Evolutionary conservation across 2,888 invertebrate species (phyloP), one percentile per base, ranked within the genome.

Genomic region (Spodoptera exigua): DNA sequence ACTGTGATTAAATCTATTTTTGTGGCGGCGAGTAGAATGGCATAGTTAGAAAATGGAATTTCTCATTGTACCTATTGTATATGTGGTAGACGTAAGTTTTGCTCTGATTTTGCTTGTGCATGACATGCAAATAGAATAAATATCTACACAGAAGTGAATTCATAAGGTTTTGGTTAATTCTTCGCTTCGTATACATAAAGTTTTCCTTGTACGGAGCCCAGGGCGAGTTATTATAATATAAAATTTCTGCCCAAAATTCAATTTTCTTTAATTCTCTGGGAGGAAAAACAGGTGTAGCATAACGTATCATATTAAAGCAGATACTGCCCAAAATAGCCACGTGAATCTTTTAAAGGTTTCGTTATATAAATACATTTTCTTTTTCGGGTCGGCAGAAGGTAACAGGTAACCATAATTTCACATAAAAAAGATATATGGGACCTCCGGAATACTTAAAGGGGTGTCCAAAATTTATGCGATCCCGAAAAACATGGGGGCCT

Each of bases 361-460:
- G 34, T n/a, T 53, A 41, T 49, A 41, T 49, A 43, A 16, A 39
- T 11, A 51, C 11, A 46, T 57, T 61, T 53, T 47, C 21, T 35
- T 48, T 43, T 40, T 17, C 14, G 47, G 14, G 11, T 32, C 12
- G 13, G n/a, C 9, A 46, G 34, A 35, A 34, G 32, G 41, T 43
- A 55, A 49, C 21, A 34, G 32, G 41, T 43, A 53, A 49, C 21
- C 52, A 54, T 52, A 57, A 61, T 52, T 67, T 66, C 34, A 53
- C 57, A 53, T 47, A 61, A 51, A 51, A 61, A 51, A 34, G 21
- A 51, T 13, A 47, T 46, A 46, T 43, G 32, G 2, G 39, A 9
- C 49, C 41, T 13, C 18, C 53, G 49, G 56, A 58, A 63, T 60
- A 59, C 53, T 54, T 36, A 48, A 67, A 59, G 48, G 51, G 35